These are phyloP conservation scores for Drosophila quadrilineata DNA, from an alignment of 1,140 invertebrate species.

Conservation along the genomic window DNA sequence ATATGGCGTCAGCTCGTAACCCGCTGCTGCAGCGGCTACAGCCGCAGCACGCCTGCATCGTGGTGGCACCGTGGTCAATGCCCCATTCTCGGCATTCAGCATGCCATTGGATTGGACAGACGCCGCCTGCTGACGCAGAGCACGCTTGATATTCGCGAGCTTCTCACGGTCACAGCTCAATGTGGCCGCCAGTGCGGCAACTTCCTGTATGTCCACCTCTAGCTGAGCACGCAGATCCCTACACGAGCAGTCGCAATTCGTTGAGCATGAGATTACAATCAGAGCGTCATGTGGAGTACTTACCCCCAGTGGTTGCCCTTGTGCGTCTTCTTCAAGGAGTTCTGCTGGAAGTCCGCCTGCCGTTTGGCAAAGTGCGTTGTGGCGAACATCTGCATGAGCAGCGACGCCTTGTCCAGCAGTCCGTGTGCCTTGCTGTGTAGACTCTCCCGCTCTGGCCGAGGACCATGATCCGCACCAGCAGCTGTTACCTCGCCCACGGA, in stretches of 20 bases:
- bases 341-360: slow-evolving; percentile 86
- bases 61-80: slow-evolving; percentile 82
- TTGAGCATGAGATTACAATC: slow-evolving; percentile 55
- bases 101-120: slow-evolving; percentile 62
- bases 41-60: slow-evolving; percentile 53
- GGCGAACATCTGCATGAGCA: slow-evolving; percentile 95
- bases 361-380: slow-evolving; percentile 91
- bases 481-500: not conserved
- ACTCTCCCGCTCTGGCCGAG: slow-evolving; percentile 56
- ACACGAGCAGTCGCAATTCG: too few species aligned
- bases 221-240: slow-evolving; percentile 95
- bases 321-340: slow-evolving; percentile 91
- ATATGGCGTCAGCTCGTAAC: slow-evolving; percentile 63
- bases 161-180: slow-evolving; percentile 76
- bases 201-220: slow-evolving; percentile 86
- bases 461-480: not conserved
- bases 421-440: slow-evolving; percentile 77
- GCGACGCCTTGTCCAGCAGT: slow-evolving; percentile 91
- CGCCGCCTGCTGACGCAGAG: slow-evolving; percentile 55
- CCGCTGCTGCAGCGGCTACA: slow-evolving; percentile 25
- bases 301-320: slow-evolving; percentile 96
- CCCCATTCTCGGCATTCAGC: slow-evolving; percentile 77
- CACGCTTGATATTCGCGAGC: slow-evolving; percentile 65
- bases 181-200: slow-evolving; percentile 68
- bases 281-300: too few species aligned